A percentile compares a stretch with the other conserved stretches of the same genome.
Evolutionary conservation across 2,797 vertebrate species (phyloP).

Genomic region (Cetoscarus ocellatus): DNA sequence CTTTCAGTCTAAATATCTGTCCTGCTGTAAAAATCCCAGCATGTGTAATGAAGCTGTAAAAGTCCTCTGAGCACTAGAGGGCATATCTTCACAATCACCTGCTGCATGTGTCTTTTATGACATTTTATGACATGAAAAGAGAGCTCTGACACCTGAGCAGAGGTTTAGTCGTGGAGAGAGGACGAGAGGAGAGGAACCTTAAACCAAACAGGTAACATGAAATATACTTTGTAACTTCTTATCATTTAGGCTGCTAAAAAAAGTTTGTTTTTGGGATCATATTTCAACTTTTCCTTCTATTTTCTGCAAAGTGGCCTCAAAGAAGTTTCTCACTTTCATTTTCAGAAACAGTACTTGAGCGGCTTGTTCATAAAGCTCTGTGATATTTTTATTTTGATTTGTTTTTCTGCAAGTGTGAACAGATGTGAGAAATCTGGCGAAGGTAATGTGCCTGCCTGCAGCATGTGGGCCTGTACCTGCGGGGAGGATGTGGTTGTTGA

Average conservation of each 20-base stretch:
- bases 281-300: background rate
- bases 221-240: conserved; percentile 1
- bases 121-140: conserved; percentile 9
- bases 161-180: conserved; percentile 12
- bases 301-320: conserved; percentile 12
- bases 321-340: conserved; percentile 54
- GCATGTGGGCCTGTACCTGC: conserved; percentile 21
- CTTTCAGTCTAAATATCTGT: too few relatives aligned
- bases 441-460: conserved; percentile 33
- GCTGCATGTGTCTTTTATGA: conserved; percentile 16
- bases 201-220: conserved; percentile 40
- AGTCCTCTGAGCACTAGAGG: conserved; percentile 55
- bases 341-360: background rate
- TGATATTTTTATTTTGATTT: background rate
- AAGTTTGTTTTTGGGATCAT: conserved; percentile 16
- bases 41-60: conserved; percentile 6
- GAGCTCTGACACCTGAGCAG: background rate
- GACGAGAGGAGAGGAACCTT: conserved; percentile 23
- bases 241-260: background rate
- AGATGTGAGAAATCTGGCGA: conserved; percentile 20
- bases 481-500: conserved; percentile 59
- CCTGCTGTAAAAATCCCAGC: too few relatives aligned
- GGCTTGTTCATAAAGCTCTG: background rate
- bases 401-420: conserved; percentile 12
- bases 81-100: conserved; percentile 40